Percentiles rank a stretch among this genome's conserved stretches.
Conservation (phyloP, 2,797 vertebrate species). For the Poecile montanus region DNA sequence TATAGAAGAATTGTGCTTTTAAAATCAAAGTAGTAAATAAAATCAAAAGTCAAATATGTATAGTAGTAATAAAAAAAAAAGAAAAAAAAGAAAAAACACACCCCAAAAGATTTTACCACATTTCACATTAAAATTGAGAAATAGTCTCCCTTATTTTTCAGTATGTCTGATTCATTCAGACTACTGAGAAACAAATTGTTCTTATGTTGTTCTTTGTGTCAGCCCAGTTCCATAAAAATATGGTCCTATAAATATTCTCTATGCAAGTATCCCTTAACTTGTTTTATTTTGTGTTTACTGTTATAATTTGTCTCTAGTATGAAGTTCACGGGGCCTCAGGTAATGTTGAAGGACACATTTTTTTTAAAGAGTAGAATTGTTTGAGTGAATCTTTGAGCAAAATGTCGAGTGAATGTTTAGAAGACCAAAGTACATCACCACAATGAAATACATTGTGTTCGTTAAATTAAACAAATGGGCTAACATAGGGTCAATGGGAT, state of each 20-base stretch:
- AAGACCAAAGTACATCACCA: background rate
- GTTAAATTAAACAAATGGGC: background rate
- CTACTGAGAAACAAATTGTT: background rate
- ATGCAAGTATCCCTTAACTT: background rate
- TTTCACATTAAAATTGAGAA: background rate
- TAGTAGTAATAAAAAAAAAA: background rate
- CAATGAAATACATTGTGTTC: background rate
- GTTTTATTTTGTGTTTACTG: background rate
- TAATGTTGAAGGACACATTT: background rate
- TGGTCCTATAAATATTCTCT: background rate
- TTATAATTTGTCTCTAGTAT: background rate
- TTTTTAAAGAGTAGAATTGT: background rate
- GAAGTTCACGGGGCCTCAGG: background rate
- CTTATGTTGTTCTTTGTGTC: background rate
- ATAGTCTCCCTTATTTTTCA: background rate
- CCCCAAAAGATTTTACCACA: background rate
- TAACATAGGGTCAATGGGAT: background rate
- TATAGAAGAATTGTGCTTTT: background rate
- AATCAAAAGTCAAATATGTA: background rate
- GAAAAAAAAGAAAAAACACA: too few species aligned
- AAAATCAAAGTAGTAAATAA: background rate
- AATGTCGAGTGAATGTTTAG: background rate
- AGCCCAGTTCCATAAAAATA: background rate
- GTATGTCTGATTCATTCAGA: background rate
- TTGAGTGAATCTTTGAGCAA: background rate